phyloP scores from a whole-genome alignment of 2,888 invertebrate genomes.

The Chalcosyrphus nemorum region DNA sequence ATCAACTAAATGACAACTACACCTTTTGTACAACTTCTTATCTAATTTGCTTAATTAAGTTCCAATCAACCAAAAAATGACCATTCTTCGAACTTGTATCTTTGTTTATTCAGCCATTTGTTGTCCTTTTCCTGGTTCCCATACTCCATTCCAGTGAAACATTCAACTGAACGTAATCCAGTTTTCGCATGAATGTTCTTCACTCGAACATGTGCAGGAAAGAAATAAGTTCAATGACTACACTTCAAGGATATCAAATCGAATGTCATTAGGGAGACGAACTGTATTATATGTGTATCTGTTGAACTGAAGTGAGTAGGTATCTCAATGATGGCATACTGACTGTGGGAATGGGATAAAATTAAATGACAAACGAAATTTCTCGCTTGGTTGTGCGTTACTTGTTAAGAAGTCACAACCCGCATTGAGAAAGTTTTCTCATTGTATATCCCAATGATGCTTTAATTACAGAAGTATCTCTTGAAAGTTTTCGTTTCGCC shows the following conservation, averaged over 20 bases:
- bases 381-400: not conserved
- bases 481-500: not conserved
- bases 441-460: slow-evolving; percentile 14
- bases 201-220: not conserved
- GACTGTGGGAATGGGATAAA: not conserved
- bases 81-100: not conserved
- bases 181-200: not conserved
- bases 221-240: not conserved
- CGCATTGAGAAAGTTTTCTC: not conserved
- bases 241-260: not conserved
- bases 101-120: not conserved
- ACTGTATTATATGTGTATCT: not conserved
- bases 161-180: not conserved
- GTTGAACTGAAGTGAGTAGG: too few species aligned
- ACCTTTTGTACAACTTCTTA: not conserved
- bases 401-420: slow-evolving; percentile 9
- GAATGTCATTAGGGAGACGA: slow-evolving; percentile 3
- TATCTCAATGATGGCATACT: too few species aligned
- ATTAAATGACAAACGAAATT: slow-evolving; percentile 7
- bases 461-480: slow-evolving; percentile 33
- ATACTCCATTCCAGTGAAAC: not conserved
- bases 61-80: not conserved
- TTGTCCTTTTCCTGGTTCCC: not conserved
- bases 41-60: slow-evolving; percentile 1
- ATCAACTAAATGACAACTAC: too few species aligned